phyloP scores from a whole-genome alignment of 2,888 invertebrate species.

The Eurytoma californica region DNA sequence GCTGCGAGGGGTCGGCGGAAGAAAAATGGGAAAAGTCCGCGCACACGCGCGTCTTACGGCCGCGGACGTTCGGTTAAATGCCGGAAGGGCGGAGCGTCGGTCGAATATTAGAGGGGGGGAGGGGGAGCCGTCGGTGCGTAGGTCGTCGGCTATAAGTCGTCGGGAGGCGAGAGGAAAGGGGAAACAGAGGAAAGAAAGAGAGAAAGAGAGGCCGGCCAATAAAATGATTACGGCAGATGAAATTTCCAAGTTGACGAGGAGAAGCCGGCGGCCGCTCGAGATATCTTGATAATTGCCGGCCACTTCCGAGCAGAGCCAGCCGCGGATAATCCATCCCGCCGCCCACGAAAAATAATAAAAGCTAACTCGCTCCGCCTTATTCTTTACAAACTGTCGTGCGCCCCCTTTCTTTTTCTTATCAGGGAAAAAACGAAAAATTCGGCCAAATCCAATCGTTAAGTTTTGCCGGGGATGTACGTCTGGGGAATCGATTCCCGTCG shows the following conservation, averaged over 20 bases:
- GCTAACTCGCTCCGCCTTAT: no score
- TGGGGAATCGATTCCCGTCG: no score
- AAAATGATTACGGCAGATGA: conserved; percentile 71
- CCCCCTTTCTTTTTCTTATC: no score
- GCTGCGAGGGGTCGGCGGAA: background rate
- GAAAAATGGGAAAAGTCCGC: background rate
- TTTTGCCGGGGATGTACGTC: no score
- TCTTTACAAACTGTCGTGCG: no score
- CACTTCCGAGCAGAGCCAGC: conserved; percentile 62
- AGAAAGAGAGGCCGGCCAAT: conserved; percentile 46
- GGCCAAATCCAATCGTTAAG: no score
- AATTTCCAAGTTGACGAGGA: conserved; percentile 70
- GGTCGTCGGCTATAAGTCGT: background rate
- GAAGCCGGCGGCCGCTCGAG: conserved; percentile 57
- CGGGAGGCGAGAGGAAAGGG: background rate
- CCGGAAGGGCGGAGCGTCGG: conserved; percentile 26
- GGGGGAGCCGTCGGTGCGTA: background rate
- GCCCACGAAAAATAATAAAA: no score
- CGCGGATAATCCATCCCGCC: no score
- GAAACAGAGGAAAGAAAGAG: conserved; percentile 23
- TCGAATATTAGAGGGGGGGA: conserved; percentile 21
- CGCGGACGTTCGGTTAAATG: conserved; percentile 7
- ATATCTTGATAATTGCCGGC: conserved; percentile 73
- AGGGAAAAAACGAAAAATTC: no score
- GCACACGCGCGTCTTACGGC: conserved; percentile 21